Base-by-base conservation (phyloP, 2,113 vertebrate species). In the Hoplias malabaricus region DNA sequence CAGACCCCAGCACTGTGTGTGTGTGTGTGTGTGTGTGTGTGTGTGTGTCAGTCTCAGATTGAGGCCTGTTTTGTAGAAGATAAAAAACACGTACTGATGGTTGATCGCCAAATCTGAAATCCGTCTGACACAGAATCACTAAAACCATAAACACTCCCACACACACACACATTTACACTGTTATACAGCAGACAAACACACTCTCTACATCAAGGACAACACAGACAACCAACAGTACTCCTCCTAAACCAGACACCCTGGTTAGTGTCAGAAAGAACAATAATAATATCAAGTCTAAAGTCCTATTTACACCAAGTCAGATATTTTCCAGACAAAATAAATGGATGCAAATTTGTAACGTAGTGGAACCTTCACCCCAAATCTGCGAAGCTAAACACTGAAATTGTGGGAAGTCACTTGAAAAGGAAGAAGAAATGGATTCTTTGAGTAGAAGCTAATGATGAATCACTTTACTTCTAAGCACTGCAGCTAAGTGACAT, bases 61-160 rank as follows among this genome's bases (percentile, higher is more conserved):
- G 42, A 66, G 50, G 59, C 46, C 77, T 82, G 82, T 74, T 78
- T 63, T 29, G 57, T 68, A 73, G 53, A 73, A 84, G 79, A 86
- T 84, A 80, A 83, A 80, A 69, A 78, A 43, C 23, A 57, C 29
- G 11, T 70, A 40, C 59, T 71, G 63, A 82, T 84, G 72, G 31
- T 59, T 81, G 77, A 84, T 71, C 76, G 74, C 69, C 46, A 48
- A 48, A 56, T 14, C 59, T 43, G 69, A 50, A 77, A 72, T 77
- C 74, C 54, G 19, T 9, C 25, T 0, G 16, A 69, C 14, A 29
- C 74, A 59, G 25, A 56, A 34, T 38, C 63, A 36, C 71, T 75
- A 67, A 80, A 68, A 69, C 70, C 40, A 57, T 56, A 19, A 29
- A 16, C 59, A 67, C 53, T 70, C 25, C 10, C 54, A 13, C 36